Conservation (phyloP, 2,888 invertebrate species). For the Mimumesa dahlbomi region DNA sequence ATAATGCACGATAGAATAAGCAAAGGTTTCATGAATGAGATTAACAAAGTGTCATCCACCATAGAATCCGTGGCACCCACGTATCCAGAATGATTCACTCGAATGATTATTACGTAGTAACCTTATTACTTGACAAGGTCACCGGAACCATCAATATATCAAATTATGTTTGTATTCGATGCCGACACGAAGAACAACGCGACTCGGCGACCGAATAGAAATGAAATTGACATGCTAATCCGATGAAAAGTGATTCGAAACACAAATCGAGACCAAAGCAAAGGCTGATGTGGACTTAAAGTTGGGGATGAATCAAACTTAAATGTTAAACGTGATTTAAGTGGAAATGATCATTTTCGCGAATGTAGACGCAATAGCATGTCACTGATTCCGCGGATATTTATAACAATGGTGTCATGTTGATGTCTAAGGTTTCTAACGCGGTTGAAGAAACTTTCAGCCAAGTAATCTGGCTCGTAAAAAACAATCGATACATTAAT, state of each 20-base stretch:
- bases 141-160: not conserved
- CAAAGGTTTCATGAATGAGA: too few relatives aligned
- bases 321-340: not conserved
- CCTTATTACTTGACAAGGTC: constrained; percentile 25
- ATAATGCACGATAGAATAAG: too few relatives aligned
- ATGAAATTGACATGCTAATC: too few relatives aligned
- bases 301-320: not conserved
- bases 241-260: too few relatives aligned
- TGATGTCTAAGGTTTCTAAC: constrained; percentile 1
- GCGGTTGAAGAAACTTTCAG: not conserved
- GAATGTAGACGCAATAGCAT: not conserved
- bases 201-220: too few relatives aligned
- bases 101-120: constrained; percentile 22
- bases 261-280: too few relatives aligned
- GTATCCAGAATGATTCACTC: constrained; percentile 26
- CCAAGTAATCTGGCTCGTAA: constrained; percentile 3
- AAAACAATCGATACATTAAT: not conserved
- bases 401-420: constrained; percentile 29
- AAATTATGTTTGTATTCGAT: constrained; percentile 36
- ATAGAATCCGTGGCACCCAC: constrained; percentile 13
- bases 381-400: constrained; percentile 8
- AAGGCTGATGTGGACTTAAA: too few relatives aligned
- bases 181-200: too few relatives aligned
- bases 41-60: constrained; percentile 11
- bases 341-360: not conserved